These are phyloP conservation scores for Aspidiotus rigidus DNA, from an alignment of 2,888 invertebrate species.

Conservation along the genomic window DNA sequence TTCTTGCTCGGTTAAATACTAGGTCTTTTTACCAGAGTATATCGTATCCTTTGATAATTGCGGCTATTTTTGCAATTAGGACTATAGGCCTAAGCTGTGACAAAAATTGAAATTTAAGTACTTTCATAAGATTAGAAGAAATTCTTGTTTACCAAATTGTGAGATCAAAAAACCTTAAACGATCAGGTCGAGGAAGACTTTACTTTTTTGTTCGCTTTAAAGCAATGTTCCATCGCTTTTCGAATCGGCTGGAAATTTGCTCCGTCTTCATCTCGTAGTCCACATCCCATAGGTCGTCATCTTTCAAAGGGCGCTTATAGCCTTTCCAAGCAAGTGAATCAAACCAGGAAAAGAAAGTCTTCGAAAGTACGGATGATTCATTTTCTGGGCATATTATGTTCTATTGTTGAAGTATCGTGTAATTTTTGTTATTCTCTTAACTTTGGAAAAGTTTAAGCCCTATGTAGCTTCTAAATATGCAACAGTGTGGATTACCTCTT, in stretches of 20 bases:
- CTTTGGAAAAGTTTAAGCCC: too few relatives aligned
- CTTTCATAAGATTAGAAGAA: too few relatives aligned
- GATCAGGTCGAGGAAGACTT: too few relatives aligned
- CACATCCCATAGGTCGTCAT: conserved; percentile 80
- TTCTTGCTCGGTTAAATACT: too few relatives aligned
- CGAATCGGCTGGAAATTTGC: conserved; percentile 71
- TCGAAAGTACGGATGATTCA: conserved; percentile 73
- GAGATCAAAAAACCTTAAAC: too few relatives aligned
- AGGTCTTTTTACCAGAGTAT: too few relatives aligned
- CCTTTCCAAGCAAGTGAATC: conserved; percentile 74
- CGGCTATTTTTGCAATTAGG: too few relatives aligned
- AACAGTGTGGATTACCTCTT: conserved; percentile 20
- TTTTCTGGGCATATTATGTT: conserved; percentile 69
- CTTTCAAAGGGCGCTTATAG: conserved; percentile 70
- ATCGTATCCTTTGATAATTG: too few relatives aligned
- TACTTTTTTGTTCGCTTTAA: conserved; percentile 21
- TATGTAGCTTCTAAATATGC: background rate
- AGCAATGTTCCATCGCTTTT: conserved; percentile 69
- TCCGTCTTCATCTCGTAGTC: conserved; percentile 71
- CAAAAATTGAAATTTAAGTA: too few relatives aligned
- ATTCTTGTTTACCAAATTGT: too few relatives aligned
- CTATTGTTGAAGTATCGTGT: conserved; percentile 45
- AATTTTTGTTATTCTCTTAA: too few relatives aligned
- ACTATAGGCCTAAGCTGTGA: too few relatives aligned
- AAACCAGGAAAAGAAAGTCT: conserved; percentile 84